These are phyloP conservation scores for Mamestra brassicae DNA, from an alignment of 2,888 invertebrate genomes.

Conservation along the genomic window DNA sequence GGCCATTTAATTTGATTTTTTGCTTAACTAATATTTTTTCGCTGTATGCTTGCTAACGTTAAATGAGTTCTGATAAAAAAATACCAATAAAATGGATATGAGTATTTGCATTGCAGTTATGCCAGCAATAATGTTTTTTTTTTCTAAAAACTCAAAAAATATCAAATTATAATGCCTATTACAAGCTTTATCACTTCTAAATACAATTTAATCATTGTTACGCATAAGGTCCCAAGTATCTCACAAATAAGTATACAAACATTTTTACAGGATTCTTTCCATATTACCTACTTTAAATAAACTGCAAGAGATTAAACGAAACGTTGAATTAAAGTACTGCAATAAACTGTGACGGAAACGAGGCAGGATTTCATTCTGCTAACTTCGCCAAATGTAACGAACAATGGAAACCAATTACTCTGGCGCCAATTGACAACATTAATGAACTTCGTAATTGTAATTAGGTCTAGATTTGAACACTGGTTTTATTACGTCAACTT, in stretches of 20 bases:
- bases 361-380: slow-evolving; percentile 28
- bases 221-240: no score
- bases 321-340: slow-evolving; percentile 25
- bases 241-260: neutral
- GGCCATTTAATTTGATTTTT: slow-evolving; percentile 29
- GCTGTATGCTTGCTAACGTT: neutral
- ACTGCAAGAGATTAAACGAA: slow-evolving; percentile 39
- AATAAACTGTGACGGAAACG: slow-evolving; percentile 41
- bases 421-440: slow-evolving; percentile 54
- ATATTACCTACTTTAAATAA: slow-evolving; percentile 11
- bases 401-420: slow-evolving; percentile 63
- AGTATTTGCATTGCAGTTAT: no score
- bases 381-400: slow-evolving; percentile 39
- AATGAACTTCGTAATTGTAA: slow-evolving; percentile 55
- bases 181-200: no score
- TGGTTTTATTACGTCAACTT: slow-evolving; percentile 48
- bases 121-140: no score
- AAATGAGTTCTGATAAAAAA: neutral
- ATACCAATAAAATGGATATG: no score
- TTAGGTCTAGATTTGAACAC: slow-evolving; percentile 48
- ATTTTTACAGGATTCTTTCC: slow-evolving; percentile 3
- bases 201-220: no score
- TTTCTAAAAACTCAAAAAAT: no score
- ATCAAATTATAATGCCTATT: no score
- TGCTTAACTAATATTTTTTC: neutral